Evolutionary conservation across 2,888 invertebrate genomes (phyloP), one percentile per base, ranked within the genome.

Genomic region (Dastarcus helophoroides): DNA sequence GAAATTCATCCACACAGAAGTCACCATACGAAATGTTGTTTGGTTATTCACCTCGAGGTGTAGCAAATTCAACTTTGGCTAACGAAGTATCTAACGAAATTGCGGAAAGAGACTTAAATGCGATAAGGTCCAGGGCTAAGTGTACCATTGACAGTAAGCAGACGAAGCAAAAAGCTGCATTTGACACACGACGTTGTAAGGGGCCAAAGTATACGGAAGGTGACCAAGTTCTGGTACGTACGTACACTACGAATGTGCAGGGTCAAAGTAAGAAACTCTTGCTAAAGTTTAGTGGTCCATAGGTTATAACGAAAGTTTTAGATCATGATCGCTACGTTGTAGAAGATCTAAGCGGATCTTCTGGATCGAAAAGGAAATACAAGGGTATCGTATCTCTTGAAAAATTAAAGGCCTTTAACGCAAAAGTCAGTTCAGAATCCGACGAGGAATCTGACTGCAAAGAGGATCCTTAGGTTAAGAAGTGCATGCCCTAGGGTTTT

Each of bases 231-330:
- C 14, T 36, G 14, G 22, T 23, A 11, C 25, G 12, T 4, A 36
- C 14, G 21, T 5, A 8, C 11, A 11, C 7, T 5, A n/a, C 25
- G n/a, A 15, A 2, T 17, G 11, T 30, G 13, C 8, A 26, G 11
- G 37, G 32, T 7, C 16, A 29, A 21, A 36, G 35, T 14, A 29
- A 21, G 10, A 37, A 37, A 24, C 14, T 37, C 7, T 7, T 37
- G 28, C 32, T 16, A 2, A 36, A 37, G 14, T 37, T 30, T 32
- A 26, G 6, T 4, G 37, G 35, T 8, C 37, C 37, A 9, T 37
- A 25, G 9, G 12, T 28, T 6, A 29, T 31, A 7, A n/a, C 14
- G 3, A 32, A 37, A 28, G 25, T 26, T 9, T 31, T 16, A 12
- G 32, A 16, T 12, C 2, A 2, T 6, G 28, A 28, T 17, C 15